Percentiles rank a stretch among this genome's conserved stretches.
phyloP scores from a whole-genome alignment of 2,888 invertebrate genomes.

The Anorthoa munda region DNA sequence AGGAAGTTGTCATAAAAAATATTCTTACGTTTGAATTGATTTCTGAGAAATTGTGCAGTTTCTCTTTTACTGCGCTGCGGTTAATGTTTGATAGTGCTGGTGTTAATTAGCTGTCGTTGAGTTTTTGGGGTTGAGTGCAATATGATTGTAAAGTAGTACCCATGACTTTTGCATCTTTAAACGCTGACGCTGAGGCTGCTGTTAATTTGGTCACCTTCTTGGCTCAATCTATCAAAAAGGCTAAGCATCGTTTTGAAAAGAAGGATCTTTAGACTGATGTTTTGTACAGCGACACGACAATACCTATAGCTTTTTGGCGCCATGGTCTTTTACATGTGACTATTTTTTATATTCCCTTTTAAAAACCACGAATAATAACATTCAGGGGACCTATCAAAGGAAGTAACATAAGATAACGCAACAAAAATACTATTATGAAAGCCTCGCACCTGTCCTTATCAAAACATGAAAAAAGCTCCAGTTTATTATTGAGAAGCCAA shows the following conservation, averaged over 20 bases:
- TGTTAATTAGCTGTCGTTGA: constrained; percentile 63
- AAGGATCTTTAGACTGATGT: not conserved
- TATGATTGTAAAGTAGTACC: not conserved
- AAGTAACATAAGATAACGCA: constrained; percentile 50
- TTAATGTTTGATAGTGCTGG: constrained; percentile 64
- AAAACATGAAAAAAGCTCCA: constrained; percentile 61
- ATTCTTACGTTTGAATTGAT: constrained; percentile 75
- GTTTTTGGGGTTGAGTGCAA: constrained; percentile 36
- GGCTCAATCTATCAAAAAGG: no score
- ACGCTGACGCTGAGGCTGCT: no score
- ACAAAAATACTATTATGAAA: constrained; percentile 49
- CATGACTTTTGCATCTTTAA: constrained; percentile 1
- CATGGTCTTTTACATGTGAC: not conserved
- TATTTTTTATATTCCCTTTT: not conserved
- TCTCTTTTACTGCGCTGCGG: constrained; percentile 77
- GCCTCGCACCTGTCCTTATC: constrained; percentile 70
- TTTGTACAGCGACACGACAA: no score
- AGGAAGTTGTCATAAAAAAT: constrained; percentile 75
- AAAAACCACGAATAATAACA: not conserved
- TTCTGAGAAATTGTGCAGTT: constrained; percentile 78
- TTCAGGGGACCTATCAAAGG: constrained; percentile 14
- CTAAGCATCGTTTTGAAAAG: no score
- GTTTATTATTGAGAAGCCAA: constrained; percentile 71
- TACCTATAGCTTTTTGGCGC: not conserved
- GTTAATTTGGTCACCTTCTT: no score